Conservation (phyloP, 2,888 invertebrate genomes). For the Cataglyphis livida region DNA sequence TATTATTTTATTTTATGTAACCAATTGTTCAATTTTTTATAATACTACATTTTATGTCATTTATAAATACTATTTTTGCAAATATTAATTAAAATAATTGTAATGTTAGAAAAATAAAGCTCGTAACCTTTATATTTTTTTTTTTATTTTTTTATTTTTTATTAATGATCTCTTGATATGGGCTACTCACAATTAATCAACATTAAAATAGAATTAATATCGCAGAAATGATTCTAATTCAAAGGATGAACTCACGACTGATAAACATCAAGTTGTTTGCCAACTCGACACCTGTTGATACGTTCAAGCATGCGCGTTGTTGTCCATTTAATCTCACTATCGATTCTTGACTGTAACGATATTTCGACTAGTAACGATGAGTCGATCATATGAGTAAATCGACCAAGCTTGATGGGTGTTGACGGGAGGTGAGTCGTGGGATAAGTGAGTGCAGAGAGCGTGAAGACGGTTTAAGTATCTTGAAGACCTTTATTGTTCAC, state of each 20-base stretch:
- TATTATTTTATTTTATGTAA: neutral
- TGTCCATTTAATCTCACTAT: neutral
- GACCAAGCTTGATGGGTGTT: neutral
- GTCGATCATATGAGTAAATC: neutral
- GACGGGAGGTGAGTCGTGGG: neutral
- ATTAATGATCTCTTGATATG: neutral
- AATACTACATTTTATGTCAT: neutral
- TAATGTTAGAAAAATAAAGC: neutral
- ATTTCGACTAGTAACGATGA: slow-evolving; percentile 10
- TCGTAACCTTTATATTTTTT: neutral
- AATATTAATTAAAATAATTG: neutral
- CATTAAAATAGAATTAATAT: neutral
- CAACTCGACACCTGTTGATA: slow-evolving; percentile 28
- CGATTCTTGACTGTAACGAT: neutral
- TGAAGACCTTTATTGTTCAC: neutral
- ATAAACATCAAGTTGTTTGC: neutral
- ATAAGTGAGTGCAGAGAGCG: neutral
- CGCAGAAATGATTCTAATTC: neutral
- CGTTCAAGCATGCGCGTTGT: neutral
- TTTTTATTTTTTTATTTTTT: neutral
- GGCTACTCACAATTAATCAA: neutral
- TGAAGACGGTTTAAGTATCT: neutral
- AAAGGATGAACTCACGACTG: neutral
- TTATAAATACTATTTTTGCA: neutral
- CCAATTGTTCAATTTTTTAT: neutral